These are phyloP conservation scores for Drosophila eugracilis DNA, from an alignment of 1,140 invertebrate genomes.

Conservation along the genomic window DNA sequence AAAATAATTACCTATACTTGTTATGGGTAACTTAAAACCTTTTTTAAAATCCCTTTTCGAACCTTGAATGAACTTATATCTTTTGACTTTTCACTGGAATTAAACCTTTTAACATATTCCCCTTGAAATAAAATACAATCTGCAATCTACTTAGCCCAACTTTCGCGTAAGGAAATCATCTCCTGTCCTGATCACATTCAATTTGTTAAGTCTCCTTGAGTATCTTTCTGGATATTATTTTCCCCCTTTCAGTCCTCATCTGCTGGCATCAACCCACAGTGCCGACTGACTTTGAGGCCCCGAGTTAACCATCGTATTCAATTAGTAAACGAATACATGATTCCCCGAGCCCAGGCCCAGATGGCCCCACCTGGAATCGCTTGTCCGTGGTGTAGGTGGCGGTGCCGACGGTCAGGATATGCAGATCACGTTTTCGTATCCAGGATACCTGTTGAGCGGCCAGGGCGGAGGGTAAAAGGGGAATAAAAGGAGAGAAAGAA, in stretches of 20 bases:
- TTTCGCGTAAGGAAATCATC: background rate
- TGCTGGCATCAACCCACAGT: background rate
- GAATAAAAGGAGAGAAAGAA: conserved; percentile 1
- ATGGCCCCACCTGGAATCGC: conserved; percentile 87
- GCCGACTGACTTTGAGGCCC: background rate
- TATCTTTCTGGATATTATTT: background rate
- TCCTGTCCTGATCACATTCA: background rate
- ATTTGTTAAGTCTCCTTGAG: background rate
- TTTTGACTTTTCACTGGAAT: background rate
- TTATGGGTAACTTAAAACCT: too few species aligned
- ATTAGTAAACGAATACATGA: conserved; percentile 22
- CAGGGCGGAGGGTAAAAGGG: background rate
- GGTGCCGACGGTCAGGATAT: conserved; percentile 91
- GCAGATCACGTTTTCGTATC: conserved; percentile 91
- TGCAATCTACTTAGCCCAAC: too few species aligned
- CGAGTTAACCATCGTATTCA: conserved; percentile 35
- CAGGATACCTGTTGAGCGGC: conserved; percentile 88
- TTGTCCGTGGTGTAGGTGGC: conserved; percentile 91
- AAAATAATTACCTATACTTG: too few species aligned
- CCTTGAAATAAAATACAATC: too few species aligned
- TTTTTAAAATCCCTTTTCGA: too few species aligned
- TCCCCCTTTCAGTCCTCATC: background rate
- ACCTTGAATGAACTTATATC: too few species aligned
- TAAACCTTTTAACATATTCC: background rate
- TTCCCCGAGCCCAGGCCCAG: too few species aligned